These are phyloP conservation scores for Lepus americanus DNA, from an alignment of 2,113 vertebrate species.

Conservation along the genomic window DNA sequence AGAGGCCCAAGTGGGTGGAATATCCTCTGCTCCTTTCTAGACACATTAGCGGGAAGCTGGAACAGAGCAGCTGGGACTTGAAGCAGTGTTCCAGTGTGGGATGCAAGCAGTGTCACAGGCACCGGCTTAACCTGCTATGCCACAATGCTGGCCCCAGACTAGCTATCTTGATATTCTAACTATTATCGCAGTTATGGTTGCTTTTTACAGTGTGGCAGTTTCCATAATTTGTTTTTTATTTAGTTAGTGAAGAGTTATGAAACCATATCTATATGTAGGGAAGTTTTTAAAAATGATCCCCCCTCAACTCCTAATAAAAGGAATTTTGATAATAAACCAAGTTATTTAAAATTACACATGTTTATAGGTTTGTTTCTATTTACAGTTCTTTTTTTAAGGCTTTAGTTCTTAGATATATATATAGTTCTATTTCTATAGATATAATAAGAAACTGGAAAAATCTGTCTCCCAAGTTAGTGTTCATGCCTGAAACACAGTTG, in stretches of 20 bases:
- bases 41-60: too few relatives aligned
- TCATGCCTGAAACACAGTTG: background rate
- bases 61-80: too few relatives aligned
- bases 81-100: too few relatives aligned
- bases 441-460: background rate
- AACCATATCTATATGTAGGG: constrained; percentile 7
- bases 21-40: too few relatives aligned
- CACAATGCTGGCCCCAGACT: background rate
- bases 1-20: too few relatives aligned
- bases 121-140: too few relatives aligned
- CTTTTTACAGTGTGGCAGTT: constrained; percentile 4
- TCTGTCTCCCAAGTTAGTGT: background rate
- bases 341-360: constrained; percentile 37
- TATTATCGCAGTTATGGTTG: background rate
- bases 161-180: background rate
- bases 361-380: background rate
- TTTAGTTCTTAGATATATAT: background rate
- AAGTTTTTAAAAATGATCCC: constrained; percentile 41
- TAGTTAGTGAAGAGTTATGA: constrained; percentile 54
- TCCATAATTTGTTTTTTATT: constrained; percentile 51
- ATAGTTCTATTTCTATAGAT: background rate
- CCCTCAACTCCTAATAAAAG: background rate
- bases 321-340: constrained; percentile 49
- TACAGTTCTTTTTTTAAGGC: background rate
- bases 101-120: too few relatives aligned